phyloP scores from a whole-genome alignment of 2,888 invertebrate genomes.

The Lithodes maja region DNA sequence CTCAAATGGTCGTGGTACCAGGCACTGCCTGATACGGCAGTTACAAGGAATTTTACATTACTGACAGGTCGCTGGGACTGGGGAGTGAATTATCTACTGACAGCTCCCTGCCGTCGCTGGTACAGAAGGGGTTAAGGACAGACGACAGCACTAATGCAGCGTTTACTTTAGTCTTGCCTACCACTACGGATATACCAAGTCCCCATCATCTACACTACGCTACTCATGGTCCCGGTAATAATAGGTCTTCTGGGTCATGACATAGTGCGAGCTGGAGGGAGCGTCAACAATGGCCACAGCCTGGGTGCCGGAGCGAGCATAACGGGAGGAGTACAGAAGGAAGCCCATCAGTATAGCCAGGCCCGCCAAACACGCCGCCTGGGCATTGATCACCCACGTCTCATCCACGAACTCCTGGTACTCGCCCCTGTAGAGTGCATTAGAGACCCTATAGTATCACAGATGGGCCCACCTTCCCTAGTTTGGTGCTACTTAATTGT shows the following conservation, averaged over 20 bases:
- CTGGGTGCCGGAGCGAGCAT: slow-evolving; percentile 57
- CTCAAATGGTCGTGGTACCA: no score
- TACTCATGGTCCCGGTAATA: slow-evolving; percentile 61
- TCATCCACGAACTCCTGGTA: slow-evolving; percentile 81
- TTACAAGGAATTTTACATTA: no score
- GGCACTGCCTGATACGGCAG: no score
- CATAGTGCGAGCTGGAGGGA: slow-evolving; percentile 67
- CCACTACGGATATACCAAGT: no score
- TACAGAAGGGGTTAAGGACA: no score
- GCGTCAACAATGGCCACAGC: slow-evolving; percentile 70
- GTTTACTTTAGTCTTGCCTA: no score
- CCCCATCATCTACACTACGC: neutral
- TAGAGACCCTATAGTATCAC: neutral
- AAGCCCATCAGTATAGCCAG: slow-evolving; percentile 82
- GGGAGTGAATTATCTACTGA: no score
- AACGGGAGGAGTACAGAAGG: slow-evolving; percentile 74
- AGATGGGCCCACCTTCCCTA: neutral
- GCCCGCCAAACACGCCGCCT: slow-evolving; percentile 81
- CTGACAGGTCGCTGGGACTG: no score
- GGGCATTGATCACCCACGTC: slow-evolving; percentile 82
- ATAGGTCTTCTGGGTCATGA: slow-evolving; percentile 69
- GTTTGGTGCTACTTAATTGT: neutral
- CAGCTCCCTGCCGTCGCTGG: no score
- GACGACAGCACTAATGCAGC: no score
- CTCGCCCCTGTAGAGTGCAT: neutral